phyloP scores from a whole-genome alignment of 2,113 vertebrate species.

The Galbula dea region DNA sequence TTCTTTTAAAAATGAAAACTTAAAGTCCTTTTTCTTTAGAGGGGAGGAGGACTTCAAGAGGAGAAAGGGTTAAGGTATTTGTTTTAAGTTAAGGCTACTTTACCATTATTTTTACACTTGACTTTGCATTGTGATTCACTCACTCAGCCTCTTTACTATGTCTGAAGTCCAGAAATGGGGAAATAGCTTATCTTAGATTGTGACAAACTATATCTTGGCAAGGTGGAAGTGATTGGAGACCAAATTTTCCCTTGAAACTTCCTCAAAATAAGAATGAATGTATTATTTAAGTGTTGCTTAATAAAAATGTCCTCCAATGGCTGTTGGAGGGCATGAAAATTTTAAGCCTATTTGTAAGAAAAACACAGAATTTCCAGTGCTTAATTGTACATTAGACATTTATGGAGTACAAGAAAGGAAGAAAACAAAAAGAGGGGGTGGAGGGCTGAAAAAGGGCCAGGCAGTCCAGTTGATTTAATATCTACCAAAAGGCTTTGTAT shows the following conservation, averaged over 20 bases:
- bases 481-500: background rate
- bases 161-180: background rate
- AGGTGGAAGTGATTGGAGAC: background rate
- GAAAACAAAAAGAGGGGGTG: background rate
- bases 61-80: background rate
- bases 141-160: background rate
- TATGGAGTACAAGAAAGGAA: background rate
- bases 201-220: background rate
- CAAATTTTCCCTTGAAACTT: background rate
- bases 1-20: background rate
- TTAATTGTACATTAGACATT: too few relatives aligned
- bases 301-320: background rate
- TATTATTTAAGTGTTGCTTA: constrained; percentile 24
- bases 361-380: background rate
- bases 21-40: background rate
- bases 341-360: background rate
- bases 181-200: background rate
- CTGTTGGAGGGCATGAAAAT: constrained; percentile 6
- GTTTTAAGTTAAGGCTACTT: background rate
- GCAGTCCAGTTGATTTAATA: background rate
- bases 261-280: background rate
- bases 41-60: background rate
- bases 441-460: background rate
- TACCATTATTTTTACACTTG: background rate
- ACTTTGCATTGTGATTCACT: background rate